Conservation (phyloP, 2,113 vertebrate species). For the Indicator maculatus region DNA sequence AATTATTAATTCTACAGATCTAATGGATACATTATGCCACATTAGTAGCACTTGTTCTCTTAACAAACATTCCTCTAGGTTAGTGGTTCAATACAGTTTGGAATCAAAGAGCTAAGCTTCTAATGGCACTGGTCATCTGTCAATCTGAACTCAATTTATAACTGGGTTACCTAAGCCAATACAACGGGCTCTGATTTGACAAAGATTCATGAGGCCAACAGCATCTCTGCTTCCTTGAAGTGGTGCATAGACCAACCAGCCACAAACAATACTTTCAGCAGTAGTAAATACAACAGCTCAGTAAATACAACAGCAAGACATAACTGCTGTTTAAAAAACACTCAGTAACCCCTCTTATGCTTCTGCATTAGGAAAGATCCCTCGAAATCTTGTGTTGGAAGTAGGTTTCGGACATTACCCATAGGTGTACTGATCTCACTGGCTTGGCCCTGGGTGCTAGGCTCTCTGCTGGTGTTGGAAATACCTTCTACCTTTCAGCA, state of each 20-base stretch:
- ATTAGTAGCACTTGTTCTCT: slow-evolving; percentile 59
- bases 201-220: neutral
- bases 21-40: slow-evolving; percentile 67
- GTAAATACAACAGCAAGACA: neutral
- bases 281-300: neutral
- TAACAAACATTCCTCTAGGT: slow-evolving; percentile 55
- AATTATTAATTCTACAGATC: slow-evolving; percentile 68
- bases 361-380: neutral
- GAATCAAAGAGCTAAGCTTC: slow-evolving; percentile 42
- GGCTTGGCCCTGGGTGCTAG: neutral
- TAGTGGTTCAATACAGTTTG: slow-evolving; percentile 50
- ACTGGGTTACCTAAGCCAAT: slow-evolving; percentile 43
- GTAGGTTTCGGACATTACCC: neutral
- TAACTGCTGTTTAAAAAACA: neutral
- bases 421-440: neutral
- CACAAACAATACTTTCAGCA: neutral
- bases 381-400: neutral
- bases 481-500: neutral
- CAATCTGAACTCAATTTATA: slow-evolving; percentile 43
- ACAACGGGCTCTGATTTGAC: neutral
- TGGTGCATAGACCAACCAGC: neutral
- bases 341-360: neutral
- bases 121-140: slow-evolving; percentile 36
- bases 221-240: neutral
- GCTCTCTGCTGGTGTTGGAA: neutral